These are phyloP conservation scores for Gobiocypris rarus DNA, from an alignment of 2,113 vertebrate genomes.

Conservation along the genomic window DNA sequence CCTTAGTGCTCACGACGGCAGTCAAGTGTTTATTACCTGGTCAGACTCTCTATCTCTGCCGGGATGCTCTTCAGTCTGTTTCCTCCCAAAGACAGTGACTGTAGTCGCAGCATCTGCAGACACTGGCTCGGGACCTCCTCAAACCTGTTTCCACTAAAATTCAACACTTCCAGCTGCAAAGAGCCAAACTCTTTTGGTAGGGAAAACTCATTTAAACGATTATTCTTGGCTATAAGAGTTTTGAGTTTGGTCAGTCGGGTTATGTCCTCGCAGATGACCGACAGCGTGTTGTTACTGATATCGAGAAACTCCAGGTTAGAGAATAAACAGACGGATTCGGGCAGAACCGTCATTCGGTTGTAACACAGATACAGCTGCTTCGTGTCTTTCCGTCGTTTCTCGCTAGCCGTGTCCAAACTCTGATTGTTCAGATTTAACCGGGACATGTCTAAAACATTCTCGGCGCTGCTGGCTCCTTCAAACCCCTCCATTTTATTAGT, in stretches of 20 bases:
- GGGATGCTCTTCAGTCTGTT: constrained; percentile 92
- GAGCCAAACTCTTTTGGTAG: constrained; percentile 88
- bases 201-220: constrained; percentile 87
- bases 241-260: constrained; percentile 79
- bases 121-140: constrained; percentile 84
- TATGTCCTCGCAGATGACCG: constrained; percentile 82
- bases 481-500: constrained; percentile 70
- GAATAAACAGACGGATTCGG: constrained; percentile 78
- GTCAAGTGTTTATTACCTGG: constrained; percentile 84
- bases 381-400: constrained; percentile 76
- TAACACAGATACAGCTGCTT: constrained; percentile 82
- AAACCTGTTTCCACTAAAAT: constrained; percentile 94
- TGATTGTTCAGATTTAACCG: constrained; percentile 75
- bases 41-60: constrained; percentile 87
- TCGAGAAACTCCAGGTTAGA: constrained; percentile 87
- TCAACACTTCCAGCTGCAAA: constrained; percentile 87
- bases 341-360: constrained; percentile 80
- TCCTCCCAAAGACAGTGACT: constrained; percentile 92
- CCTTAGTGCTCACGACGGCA: neutral
- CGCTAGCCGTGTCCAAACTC: constrained; percentile 68
- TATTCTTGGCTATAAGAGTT: constrained; percentile 93
- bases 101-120: constrained; percentile 82
- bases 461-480: constrained; percentile 65
- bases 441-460: constrained; percentile 78
- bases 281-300: constrained; percentile 88